phyloP scores from a whole-genome alignment of 2,113 vertebrate genomes.

The Nymphicus hollandicus region DNA sequence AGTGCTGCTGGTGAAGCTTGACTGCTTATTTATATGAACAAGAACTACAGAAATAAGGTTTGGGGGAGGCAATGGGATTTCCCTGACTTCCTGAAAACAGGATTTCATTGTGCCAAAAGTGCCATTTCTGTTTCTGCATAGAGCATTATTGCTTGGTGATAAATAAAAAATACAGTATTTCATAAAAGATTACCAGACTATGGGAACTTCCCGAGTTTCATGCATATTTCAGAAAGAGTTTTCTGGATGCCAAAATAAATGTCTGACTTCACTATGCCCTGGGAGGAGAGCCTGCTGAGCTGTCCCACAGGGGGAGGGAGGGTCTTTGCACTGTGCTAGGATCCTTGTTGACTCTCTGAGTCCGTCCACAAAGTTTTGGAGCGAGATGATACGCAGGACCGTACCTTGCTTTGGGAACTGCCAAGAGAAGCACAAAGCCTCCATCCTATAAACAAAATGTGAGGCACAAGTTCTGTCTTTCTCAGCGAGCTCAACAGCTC shows the following conservation, averaged over 20 bases:
- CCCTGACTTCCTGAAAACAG: neutral
- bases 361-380: neutral
- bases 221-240: neutral
- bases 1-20: neutral
- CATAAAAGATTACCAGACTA: neutral
- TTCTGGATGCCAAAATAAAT: constrained; percentile 43
- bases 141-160: neutral
- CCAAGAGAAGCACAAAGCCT: neutral
- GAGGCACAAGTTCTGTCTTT: neutral
- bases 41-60: neutral
- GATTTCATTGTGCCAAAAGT: neutral
- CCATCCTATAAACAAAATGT: neutral
- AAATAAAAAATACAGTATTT: neutral
- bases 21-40: neutral
- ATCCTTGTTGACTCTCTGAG: neutral
- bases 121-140: neutral
- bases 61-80: neutral
- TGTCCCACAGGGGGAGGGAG: neutral
- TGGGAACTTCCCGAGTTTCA: neutral
- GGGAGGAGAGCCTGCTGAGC: constrained; percentile 4
- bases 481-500: neutral
- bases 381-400: neutral
- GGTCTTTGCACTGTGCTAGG: neutral
- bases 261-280: constrained; percentile 21
- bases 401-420: constrained; percentile 6